Percentiles rank a stretch among this genome's conserved stretches.
phyloP scores from a whole-genome alignment of 2,888 invertebrate genomes.

The Philhelius pedissequus region DNA sequence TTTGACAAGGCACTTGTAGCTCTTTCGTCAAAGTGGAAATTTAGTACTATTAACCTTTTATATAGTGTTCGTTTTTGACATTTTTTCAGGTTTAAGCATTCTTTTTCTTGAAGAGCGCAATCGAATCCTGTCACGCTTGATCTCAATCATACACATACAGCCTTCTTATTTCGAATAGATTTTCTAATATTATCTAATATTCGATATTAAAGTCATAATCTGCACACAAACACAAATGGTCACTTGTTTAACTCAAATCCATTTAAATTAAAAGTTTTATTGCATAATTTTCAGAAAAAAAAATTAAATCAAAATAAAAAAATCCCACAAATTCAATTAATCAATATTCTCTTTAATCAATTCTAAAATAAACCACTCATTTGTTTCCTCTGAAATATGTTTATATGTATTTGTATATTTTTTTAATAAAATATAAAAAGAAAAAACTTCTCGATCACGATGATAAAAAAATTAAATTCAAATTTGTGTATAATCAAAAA shows the following conservation, averaged over 20 bases:
- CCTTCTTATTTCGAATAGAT: not conserved
- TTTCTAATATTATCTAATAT: too few relatives aligned
- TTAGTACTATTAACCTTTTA: too few relatives aligned
- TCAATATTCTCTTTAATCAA: not conserved
- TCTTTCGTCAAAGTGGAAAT: too few relatives aligned
- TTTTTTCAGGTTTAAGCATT: not conserved
- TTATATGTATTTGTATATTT: not conserved
- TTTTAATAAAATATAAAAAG: not conserved
- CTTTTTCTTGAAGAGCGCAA: not conserved
- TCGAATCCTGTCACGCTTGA: not conserved
- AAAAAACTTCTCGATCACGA: conserved; percentile 49
- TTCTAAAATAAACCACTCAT: not conserved
- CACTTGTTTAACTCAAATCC: too few relatives aligned
- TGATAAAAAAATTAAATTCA: conserved; percentile 11
- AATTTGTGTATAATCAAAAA: not conserved
- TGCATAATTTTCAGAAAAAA: too few relatives aligned
- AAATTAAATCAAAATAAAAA: not conserved
- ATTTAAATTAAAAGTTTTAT: too few relatives aligned
- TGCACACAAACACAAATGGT: too few relatives aligned
- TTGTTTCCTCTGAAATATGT: not conserved
- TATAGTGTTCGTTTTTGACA: not conserved
- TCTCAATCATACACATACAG: not conserved
- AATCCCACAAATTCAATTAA: not conserved
- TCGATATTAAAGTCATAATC: too few relatives aligned
- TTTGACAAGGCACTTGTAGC: too few relatives aligned